Conservation (phyloP, 2,888 invertebrate species). For the Prenolepis imparis region DNA sequence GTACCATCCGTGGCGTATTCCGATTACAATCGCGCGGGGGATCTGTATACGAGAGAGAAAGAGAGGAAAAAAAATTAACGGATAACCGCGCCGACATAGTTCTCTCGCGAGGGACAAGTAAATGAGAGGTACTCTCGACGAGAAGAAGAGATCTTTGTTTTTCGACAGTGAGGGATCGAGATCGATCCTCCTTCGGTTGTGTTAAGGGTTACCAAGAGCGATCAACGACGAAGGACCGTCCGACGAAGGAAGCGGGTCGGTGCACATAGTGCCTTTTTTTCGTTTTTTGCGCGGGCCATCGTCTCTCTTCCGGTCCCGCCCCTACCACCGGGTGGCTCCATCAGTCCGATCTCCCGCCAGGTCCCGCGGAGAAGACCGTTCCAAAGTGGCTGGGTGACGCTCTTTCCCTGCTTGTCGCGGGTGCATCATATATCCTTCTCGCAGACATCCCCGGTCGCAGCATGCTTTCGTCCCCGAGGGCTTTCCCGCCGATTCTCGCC, state of each 20-base stretch:
- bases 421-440: conserved; percentile 41
- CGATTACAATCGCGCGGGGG: conserved; percentile 49
- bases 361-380: conserved; percentile 32
- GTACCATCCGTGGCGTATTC: conserved; percentile 29
- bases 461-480: conserved; percentile 77
- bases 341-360: conserved; percentile 36
- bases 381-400: conserved; percentile 35
- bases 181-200: conserved; percentile 25
- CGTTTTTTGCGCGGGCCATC: conserved; percentile 59
- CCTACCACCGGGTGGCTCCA: conserved; percentile 63
- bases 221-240: conserved; percentile 12
- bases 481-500: conserved; percentile 77
- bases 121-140: no score
- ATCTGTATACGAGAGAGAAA: background rate
- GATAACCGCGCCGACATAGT: background rate
- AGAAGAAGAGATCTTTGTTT: background rate
- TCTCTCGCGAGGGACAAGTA: background rate
- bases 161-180: conserved; percentile 34
- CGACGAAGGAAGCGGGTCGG: conserved; percentile 14
- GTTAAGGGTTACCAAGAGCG: conserved; percentile 9
- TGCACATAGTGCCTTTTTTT: conserved; percentile 66
- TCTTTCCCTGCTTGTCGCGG: conserved; percentile 28
- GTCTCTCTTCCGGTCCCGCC: conserved; percentile 62
- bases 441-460: conserved; percentile 49
- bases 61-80: background rate